phyloP scores from a whole-genome alignment of 64 coral and sea anemone genomes.

The Cladopsammia gracilis region DNA sequence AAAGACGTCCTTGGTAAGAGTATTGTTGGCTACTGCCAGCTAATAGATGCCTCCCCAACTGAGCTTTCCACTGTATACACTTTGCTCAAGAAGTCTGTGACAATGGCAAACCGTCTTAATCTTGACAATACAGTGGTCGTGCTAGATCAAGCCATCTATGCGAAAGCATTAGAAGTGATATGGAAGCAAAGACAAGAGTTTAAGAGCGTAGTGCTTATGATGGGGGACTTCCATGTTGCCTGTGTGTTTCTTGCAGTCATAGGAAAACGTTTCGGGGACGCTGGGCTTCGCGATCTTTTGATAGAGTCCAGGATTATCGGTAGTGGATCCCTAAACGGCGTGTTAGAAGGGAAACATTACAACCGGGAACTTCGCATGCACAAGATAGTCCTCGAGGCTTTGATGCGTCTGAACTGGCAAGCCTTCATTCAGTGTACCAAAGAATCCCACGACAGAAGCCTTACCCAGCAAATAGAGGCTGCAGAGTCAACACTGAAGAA shows the following conservation, averaged over 20 bases:
- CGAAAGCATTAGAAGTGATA: conserved; percentile 61
- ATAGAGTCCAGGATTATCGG: conserved; percentile 50
- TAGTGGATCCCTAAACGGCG: conserved; percentile 50
- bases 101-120: conserved; percentile 55
- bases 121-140: conserved; percentile 29
- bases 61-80: too few species aligned
- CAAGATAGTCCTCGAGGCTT: conserved; percentile 63
- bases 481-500: neutral
- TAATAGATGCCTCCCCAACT: too few species aligned
- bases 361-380: conserved; percentile 59
- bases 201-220: conserved; percentile 43
- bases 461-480: neutral
- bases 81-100: conserved; percentile 43
- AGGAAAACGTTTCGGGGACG: too few species aligned
- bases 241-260: conserved; percentile 52
- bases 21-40: too few species aligned
- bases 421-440: conserved; percentile 14
- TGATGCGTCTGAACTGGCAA: conserved; percentile 64
- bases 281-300: conserved; percentile 55
- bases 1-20: too few species aligned
- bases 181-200: conserved; percentile 74
- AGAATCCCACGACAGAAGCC: conserved; percentile 16
- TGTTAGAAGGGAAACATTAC: conserved; percentile 65
- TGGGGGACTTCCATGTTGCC: conserved; percentile 53
- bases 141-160: conserved; percentile 68